Evolutionary conservation across 1,140 invertebrate species (phyloP), one percentile per base, ranked within the genome.

Genomic region (Aleiodes sp.): DNA sequence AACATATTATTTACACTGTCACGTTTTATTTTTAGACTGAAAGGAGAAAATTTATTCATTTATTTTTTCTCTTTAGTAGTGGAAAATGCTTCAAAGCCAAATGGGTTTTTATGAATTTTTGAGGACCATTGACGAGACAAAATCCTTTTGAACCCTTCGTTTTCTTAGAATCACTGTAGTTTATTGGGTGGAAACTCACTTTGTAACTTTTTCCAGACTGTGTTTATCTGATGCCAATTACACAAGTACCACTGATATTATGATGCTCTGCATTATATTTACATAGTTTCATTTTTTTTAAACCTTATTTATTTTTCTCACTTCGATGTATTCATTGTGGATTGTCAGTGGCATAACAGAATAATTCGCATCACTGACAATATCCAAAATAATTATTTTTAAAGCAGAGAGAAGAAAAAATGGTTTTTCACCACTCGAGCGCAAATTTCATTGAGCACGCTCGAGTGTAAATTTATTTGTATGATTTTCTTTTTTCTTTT

Each of bases 171-270:
- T n/a, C n/a, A n/a, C n/a, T n/a, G 39, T 43, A 57, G 52, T 43
- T 60, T 68, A 68, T 59, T 56, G 65, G 60, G 60, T 68, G 60
- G n/a, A 68, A 68, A 60, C 56, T 68, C 57, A 68, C 56, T 68
- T 68, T 68, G 65, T 68, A 35, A 16, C 39, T 4, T 4, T 16
- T 12, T 9, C n/a, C 35, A 60, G 56, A 28, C 28, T 10, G 31
- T 61, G 65, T 68, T 68, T 68, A 68, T 60, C 59, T 56, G 65
- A 60, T 41, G 65, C 56, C 65, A 68, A 68, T 68, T 68, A 68
- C 59, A 60, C 65, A 41, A 56, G 12, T 29, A 31, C 19, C 16
- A 39, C 33, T 70, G 33, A 56, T 33, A 24, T 28, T 14, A 28
- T 14, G 24, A 68, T 61, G 24, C 35, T 61, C 28, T 64, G 61